Conservation (phyloP, 2,113 vertebrate genomes). For the Mixornis gularis region DNA sequence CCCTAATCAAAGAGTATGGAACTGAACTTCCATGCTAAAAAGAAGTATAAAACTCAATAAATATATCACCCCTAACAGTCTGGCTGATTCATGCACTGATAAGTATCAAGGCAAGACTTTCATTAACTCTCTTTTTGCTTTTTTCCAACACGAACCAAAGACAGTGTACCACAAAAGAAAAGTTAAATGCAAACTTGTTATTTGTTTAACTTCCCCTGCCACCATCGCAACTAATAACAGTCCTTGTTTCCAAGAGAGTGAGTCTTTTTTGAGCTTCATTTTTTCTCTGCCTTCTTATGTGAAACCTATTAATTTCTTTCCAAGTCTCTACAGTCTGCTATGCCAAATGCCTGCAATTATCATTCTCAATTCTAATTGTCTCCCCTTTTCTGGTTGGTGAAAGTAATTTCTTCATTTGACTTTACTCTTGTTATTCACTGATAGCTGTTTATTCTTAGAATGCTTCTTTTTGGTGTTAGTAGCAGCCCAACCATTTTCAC, state of each 20-base stretch:
- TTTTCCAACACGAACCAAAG: neutral
- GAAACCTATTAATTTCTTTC: constrained; percentile 52
- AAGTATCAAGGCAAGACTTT: neutral
- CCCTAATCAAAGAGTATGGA: neutral
- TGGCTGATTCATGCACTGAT: neutral
- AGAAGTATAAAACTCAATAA: neutral
- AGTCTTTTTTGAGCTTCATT: constrained; percentile 3
- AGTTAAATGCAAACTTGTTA: constrained; percentile 20
- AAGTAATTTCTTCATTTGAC: constrained; percentile 23
- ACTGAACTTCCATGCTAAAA: neutral
- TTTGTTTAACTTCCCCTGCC: constrained; percentile 28
- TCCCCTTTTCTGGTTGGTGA: neutral
- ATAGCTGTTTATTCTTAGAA: constrained; percentile 30
- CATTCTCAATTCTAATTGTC: constrained; percentile 3
- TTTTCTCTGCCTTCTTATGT: constrained; percentile 2
- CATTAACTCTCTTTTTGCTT: neutral
- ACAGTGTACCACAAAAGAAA: neutral
- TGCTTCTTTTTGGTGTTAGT: neutral
- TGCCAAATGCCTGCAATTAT: constrained; percentile 47
- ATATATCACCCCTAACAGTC: neutral
- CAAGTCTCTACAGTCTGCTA: neutral
- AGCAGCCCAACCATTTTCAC: neutral
- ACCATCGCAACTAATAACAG: constrained; percentile 15
- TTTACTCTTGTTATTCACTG: constrained; percentile 4
- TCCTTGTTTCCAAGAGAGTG: neutral